Evolutionary conservation across 2,113 vertebrate species (phyloP), one percentile per base, ranked within the genome.

Genomic region (Mustela lutreola): DNA sequence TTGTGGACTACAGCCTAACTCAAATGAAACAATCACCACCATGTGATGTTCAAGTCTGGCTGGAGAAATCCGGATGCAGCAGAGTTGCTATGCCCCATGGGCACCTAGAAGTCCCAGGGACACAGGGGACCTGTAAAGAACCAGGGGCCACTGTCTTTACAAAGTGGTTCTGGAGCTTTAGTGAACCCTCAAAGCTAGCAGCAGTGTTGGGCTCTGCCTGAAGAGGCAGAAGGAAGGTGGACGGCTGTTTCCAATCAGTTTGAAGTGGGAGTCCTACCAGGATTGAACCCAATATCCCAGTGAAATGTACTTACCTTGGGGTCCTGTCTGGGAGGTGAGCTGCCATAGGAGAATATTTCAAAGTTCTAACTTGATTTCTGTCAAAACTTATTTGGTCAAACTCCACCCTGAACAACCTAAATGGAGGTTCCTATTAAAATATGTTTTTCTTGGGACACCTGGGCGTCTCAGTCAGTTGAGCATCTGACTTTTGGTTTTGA

Each of bases 271-370:
- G n/a, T 89, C 50, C 36, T 48, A 1, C 28, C 2, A 11, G 82
- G 58, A 86, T 65, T 48, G 71, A 45, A 39, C 11, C 1, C 5
- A 16, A 18, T 7, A 1, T 33, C n/a, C 0, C 39, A 31, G 28
- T 39, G n/a, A 22, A 42, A 1, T 5, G 3, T 14, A 12, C 0
- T 3, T 2, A 45, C 7, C 2, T 11, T 18, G 28, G 14, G 7
- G 5, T 42, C 84, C 10, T 26, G 33, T 24, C 58, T 31, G 7
- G 22, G 21, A 71, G 21, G 28, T 9, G 12, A 45, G 16, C 45
- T 45, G 33, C 62, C 33, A 3, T 1, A 0, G 60, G 33, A n/a
- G 24, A 36, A 9, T 22, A 39, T 36, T 39, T 79, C 53, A 73
- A 60, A 7, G 22, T 16, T 76, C 28, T 53, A 36, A 67, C 26